Conservation (phyloP, 2,797 vertebrate species). For the Halcyon chelicuti region DNA sequence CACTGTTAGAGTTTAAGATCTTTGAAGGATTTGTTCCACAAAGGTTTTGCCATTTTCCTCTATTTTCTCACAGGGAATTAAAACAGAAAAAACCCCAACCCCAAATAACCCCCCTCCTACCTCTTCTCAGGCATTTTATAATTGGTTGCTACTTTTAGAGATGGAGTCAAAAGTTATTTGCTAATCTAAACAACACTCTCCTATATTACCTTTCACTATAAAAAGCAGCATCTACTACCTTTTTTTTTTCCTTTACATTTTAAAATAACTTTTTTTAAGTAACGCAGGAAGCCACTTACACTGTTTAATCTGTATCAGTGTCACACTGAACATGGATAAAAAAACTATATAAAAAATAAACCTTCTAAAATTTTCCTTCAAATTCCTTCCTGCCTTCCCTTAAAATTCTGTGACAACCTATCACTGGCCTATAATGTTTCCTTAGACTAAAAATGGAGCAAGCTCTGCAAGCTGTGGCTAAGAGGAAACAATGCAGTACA, state of each 20-base stretch:
- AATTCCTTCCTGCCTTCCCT: not conserved
- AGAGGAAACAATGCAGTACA: not conserved
- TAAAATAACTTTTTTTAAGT: not conserved
- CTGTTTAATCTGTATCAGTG: not conserved
- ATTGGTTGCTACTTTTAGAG: not conserved
- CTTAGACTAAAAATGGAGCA: not conserved
- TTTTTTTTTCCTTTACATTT: not conserved
- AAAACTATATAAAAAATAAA: not conserved
- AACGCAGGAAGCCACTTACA: not conserved
- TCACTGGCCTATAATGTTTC: not conserved
- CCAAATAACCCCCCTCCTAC: not conserved
- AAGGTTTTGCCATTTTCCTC: not conserved
- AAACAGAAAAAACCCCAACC: not conserved
- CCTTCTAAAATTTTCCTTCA: not conserved
- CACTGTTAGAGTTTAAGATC: not conserved
- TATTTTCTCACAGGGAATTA: not conserved
- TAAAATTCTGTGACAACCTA: not conserved
- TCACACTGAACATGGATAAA: fast-evolving
- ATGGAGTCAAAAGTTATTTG: not conserved
- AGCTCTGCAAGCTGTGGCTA: not conserved
- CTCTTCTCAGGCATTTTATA: not conserved
- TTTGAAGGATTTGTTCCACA: not conserved
- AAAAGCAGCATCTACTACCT: not conserved
- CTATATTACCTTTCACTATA: not conserved
- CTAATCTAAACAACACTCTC: not conserved